Evolutionary conservation across 2,888 invertebrate genomes (phyloP).

Genomic region (Caenorhabditis sp.): DNA sequence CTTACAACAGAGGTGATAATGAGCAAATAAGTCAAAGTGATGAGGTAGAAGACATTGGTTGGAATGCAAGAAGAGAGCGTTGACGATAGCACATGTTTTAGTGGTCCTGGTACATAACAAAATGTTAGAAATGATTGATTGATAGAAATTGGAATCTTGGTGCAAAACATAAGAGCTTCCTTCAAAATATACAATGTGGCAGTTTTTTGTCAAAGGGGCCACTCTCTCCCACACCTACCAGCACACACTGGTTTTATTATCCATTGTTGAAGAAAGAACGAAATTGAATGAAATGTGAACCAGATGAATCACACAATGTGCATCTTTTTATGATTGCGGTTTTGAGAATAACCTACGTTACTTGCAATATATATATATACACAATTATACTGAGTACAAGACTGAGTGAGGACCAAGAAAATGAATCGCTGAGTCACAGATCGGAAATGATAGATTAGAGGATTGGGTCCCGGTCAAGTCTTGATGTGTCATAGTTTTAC

Average conservation of each 20-base stretch:
- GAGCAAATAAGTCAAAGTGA: constrained; percentile 41
- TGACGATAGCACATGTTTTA: constrained; percentile 32
- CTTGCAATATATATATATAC: background rate
- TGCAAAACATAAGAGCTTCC: background rate
- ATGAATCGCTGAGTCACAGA: constrained; percentile 32
- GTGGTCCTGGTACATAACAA: constrained; percentile 39
- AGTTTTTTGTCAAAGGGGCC: background rate
- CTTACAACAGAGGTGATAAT: constrained; percentile 31
- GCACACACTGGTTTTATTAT: constrained; percentile 55
- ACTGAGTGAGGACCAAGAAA: background rate
- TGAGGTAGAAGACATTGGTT: constrained; percentile 6
- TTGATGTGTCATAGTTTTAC: constrained; percentile 26
- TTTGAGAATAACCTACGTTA: constrained; percentile 42
- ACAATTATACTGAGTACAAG: background rate
- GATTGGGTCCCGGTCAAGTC: constrained; percentile 34
- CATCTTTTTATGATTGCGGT: constrained; percentile 58
- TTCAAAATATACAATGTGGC: background rate
- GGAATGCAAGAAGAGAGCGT: background rate
- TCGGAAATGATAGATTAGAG: constrained; percentile 37
- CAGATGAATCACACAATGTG: constrained; percentile 63
- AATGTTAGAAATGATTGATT: constrained; percentile 52
- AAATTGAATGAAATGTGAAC: constrained; percentile 51
- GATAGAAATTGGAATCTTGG: background rate
- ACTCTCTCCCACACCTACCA: constrained; percentile 11
- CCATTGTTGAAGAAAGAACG: constrained; percentile 17